phyloP scores from a whole-genome alignment of 53 echinoderm and acorn worm species.

The Crossaster papposus region DNA sequence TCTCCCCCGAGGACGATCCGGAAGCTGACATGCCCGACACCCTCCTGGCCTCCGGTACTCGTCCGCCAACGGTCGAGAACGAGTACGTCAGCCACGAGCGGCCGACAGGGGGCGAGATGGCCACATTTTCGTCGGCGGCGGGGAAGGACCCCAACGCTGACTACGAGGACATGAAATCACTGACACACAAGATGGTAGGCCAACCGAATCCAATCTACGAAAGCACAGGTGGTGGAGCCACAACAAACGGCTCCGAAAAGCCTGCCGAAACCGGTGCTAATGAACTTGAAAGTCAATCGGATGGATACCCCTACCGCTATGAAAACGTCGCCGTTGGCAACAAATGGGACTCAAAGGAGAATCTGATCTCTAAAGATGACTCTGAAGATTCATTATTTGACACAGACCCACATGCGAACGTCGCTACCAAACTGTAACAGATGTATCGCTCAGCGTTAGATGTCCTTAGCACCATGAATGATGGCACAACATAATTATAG shows the following conservation, averaged over 20 bases:
- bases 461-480: no score
- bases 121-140: not conserved
- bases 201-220: slow-evolving; percentile 22
- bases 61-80: slow-evolving; percentile 1
- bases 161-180: not conserved
- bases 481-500: no score
- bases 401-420: not conserved
- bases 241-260: not conserved
- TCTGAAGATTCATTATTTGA: not conserved
- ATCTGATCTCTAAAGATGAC: not conserved
- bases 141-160: not conserved
- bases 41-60: not conserved
- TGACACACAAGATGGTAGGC: not conserved
- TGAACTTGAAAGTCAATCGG: no score
- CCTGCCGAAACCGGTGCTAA: not conserved
- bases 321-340: not conserved
- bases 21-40: slow-evolving; percentile 19
- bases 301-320: not conserved
- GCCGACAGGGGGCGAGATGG: not conserved
- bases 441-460: no score
- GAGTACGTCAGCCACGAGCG: slow-evolving; percentile 2
- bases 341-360: slow-evolving; percentile 18
- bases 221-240: not conserved
- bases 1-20: not conserved
- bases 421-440: slow-evolving; percentile 13